Evolutionary conservation across 2,113 vertebrate genomes (phyloP).

Genomic region (Sus scrofa): T2T-Sscrofa CM000822.6:76391001-76391500

Average conservation of each 20-base stretch:
- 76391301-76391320: neutral
- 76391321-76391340: neutral
- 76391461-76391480: neutral
- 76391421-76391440: neutral
- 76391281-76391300: neutral
- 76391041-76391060: neutral
- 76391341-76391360: neutral
- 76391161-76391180: neutral
- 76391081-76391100: neutral
- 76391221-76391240: neutral
- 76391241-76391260: neutral
- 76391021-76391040: neutral
- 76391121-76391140: neutral
- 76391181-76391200: neutral
- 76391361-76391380: neutral
- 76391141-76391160: constrained; percentile 19
- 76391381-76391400: neutral
- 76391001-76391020: neutral
- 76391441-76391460: neutral
- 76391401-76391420: neutral
- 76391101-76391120: neutral
- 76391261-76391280: neutral
- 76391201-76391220: neutral
- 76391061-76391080: neutral
- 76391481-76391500: neutral